Base-by-base conservation (phyloP, 2,888 invertebrate species). In the Drosophila maculinotata region DNA sequence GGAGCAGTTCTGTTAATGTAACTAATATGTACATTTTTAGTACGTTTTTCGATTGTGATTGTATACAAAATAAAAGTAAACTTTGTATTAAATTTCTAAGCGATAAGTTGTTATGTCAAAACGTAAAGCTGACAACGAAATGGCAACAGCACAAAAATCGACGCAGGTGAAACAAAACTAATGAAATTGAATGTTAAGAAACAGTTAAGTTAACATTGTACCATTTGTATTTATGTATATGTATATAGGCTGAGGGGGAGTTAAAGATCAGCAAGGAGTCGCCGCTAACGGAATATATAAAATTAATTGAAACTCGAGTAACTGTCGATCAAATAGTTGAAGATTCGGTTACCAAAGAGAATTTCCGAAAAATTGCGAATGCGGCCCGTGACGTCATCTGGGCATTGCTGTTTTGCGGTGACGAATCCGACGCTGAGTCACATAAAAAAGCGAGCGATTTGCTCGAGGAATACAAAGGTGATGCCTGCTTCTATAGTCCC, bases 381-480 rank as follows among this genome's bases (percentile, higher is more conserved):
- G 77, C 78, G 0, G 77, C 81, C 0, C 79, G 79, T 35, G 76
- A 87, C 14, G 51, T 72, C 44, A 69, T 91, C 28, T 91, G 90
- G 90, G 63, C 68, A 9, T 49, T 91, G 3, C 12, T 90, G 2
- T 91, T 90, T 39, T 63, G 51, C 2, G 48, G 35, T 42, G 48
- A 49, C 5, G 39, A 26, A 1, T 9, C 31, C n/a, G 41, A 38
- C 2, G 48, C 49, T 35, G 77, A 75, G 33, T 72, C 76, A 54
- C 75, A 74, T 23, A 59, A 47, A n/a, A 89, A 83, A 44, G 91
- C 91, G 0, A 66, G 66, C 3, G 81, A 84, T 0, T 48, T 91
- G 15, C 54, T 90, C 4, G 68, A 70, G 2, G 81, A 76, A 26
- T 79, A 89, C 51, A 89, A 86, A 30, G 94, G 94, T 2, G 89